Base-by-base conservation (phyloP, 2,888 invertebrate species). In the Blomia tropicalis region DNA sequence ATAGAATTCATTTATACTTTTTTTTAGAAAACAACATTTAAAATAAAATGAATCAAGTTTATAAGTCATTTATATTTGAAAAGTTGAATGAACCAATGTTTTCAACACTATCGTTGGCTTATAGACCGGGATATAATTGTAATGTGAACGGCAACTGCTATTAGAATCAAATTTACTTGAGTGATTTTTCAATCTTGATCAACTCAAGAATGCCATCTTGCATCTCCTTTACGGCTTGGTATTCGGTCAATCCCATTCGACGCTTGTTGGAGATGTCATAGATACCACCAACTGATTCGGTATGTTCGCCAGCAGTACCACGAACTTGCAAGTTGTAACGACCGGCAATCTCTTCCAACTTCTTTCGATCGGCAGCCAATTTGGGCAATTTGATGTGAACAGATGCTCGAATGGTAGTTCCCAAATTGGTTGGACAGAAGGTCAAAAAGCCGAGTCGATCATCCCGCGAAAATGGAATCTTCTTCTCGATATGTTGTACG, bases 361-460 rank as follows among this genome's bases (percentile, higher is more conserved):
- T 87, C 63, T 83, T 82, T 77, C 82, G 83, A 80, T 90, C 87
- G 67, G 88, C 83, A 64, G 90, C 89, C 75, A 91, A 79, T 78
- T 92, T 92, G 69, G 95, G 95, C 72, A 96, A 81, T 79, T 88
- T 90, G 77, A 96, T 92, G 82, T 95, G 96, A 73, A 98, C 95
- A 62, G 92, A 92, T 64, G 93, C 93, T 70, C 95, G 87, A 70
- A 96, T 87, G 66, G 93, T 93, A 68, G 96, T 96, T 61, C 96
- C 96, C 79, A 96, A 78, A 78, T 96, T 96, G 77, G 92, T 91
- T 67, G 96, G 96, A 80, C 96, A 96, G 86, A 95, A 95, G 60
- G 95, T 95, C 71, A 96, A 80, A 83, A 90, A 96, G 67, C 96
- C 96, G 69, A 93, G 83, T 71, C 91, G 83, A 72, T 93, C 87